These are phyloP conservation scores for Cromileptes altivelis DNA, from an alignment of 2,113 vertebrate genomes.

Conservation along the genomic window DNA sequence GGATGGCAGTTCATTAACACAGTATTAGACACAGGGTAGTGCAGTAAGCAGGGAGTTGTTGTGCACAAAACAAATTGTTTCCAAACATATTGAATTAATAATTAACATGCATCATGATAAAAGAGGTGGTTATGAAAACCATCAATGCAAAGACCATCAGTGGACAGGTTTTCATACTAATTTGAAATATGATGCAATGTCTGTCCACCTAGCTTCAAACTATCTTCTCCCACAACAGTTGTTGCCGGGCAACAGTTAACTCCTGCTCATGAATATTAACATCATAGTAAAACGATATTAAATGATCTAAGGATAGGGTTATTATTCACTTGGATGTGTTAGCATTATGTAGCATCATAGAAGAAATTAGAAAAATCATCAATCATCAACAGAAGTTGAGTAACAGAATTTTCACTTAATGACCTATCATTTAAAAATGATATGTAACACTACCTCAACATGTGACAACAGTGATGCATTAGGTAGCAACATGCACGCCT, in stretches of 20 bases:
- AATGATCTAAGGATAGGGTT: not conserved
- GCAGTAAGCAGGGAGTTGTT: not conserved
- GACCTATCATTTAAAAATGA: too few species aligned
- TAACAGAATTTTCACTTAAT: not conserved
- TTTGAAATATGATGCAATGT: not conserved
- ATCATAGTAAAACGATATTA: slow-evolving; percentile 18
- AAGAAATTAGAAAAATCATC: not conserved
- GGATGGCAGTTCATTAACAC: not conserved
- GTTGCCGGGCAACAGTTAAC: slow-evolving; percentile 44
- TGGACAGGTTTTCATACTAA: slow-evolving; percentile 2
- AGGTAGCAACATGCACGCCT: not conserved
- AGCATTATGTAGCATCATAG: not conserved
- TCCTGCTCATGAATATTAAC: slow-evolving; percentile 10
- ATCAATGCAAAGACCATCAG: not conserved
- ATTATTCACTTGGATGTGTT: too few species aligned
- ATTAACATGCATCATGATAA: not conserved
- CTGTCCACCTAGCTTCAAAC: slow-evolving; percentile 15
- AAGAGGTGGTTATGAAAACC: not conserved
- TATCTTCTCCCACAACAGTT: slow-evolving; percentile 16
- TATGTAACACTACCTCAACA: not conserved
- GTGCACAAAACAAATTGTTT: not conserved
- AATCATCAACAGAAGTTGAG: not conserved
- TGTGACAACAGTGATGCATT: not conserved
- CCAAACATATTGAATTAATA: not conserved
- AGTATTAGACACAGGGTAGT: not conserved